These are phyloP conservation scores for Sarotherodon lohbergeri DNA, from an alignment of 2,113 vertebrate species.

Conservation along the genomic window DNA sequence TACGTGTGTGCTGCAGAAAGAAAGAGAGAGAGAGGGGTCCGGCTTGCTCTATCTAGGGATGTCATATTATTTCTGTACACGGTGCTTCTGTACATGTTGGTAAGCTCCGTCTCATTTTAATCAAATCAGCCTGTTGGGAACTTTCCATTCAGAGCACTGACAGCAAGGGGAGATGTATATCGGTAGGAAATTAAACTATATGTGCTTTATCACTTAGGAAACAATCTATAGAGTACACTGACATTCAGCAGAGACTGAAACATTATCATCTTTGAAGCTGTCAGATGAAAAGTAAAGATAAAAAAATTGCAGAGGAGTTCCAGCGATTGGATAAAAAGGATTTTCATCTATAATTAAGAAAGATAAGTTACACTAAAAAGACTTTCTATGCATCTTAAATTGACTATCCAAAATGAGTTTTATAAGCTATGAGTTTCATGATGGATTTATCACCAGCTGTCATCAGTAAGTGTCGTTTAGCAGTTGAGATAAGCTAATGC, in stretches of 20 bases:
- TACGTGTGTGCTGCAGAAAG: neutral
- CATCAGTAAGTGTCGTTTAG: neutral
- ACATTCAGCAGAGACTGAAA: neutral
- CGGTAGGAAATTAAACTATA: constrained; percentile 32
- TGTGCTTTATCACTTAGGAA: constrained; percentile 3
- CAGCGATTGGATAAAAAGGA: neutral
- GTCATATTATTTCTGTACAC: constrained; percentile 22
- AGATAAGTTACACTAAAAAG: neutral
- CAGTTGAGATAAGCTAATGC: neutral
- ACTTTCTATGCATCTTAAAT: neutral
- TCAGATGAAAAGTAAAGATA: neutral
- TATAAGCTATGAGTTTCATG: neutral
- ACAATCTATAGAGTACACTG: neutral
- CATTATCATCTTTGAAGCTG: neutral
- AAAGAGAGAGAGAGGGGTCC: neutral
- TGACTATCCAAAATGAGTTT: neutral
- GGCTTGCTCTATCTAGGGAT: neutral
- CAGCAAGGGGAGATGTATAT: constrained; percentile 14
- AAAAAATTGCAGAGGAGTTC: neutral
- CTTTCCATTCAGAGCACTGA: constrained; percentile 5
- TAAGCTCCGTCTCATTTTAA: constrained; percentile 39
- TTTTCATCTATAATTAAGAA: neutral
- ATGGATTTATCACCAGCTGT: neutral
- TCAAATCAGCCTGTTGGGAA: constrained; percentile 48
- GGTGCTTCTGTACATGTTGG: neutral